Percentiles rank a stretch among this genome's conserved stretches.
These are phyloP conservation scores for Eucidaris tribuloides DNA, from an alignment of 35 echinoderm and acorn worm species.

Conservation along the genomic window DNA sequence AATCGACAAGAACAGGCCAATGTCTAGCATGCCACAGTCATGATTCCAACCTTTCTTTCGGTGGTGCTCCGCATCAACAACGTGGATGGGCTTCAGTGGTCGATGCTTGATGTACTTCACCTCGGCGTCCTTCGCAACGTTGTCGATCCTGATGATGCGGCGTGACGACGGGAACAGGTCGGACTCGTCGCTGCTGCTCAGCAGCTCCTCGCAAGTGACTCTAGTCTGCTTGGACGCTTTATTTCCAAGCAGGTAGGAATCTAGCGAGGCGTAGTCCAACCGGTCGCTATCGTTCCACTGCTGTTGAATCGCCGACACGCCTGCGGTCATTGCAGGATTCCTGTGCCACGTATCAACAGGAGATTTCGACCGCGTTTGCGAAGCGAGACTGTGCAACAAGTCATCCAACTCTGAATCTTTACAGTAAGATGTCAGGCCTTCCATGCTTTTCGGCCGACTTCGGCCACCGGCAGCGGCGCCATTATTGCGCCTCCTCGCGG, in stretches of 20 bases:
- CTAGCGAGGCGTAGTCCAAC: neutral
- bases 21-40: constrained; percentile 13
- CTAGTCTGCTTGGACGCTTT: constrained; percentile 15
- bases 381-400: too few relatives aligned
- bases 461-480: neutral
- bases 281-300: neutral
- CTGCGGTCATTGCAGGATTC: neutral
- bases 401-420: too few relatives aligned
- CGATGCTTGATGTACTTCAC: constrained; percentile 69
- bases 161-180: constrained; percentile 6
- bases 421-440: constrained; percentile 1
- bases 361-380: neutral
- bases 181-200: neutral
- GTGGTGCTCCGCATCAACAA: constrained; percentile 82
- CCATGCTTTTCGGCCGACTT: constrained; percentile 28
- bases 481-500: neutral
- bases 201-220: constrained; percentile 38
- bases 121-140: constrained; percentile 43
- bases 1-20: neutral
- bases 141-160: constrained; percentile 52
- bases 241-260: constrained; percentile 18
- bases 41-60: constrained; percentile 73
- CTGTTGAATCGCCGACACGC: neutral
- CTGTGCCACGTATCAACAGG: neutral
- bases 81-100: constrained; percentile 86